These are phyloP conservation scores for Hystrix cristata DNA, from an alignment of 2,113 vertebrate genomes.

Conservation along the genomic window DNA sequence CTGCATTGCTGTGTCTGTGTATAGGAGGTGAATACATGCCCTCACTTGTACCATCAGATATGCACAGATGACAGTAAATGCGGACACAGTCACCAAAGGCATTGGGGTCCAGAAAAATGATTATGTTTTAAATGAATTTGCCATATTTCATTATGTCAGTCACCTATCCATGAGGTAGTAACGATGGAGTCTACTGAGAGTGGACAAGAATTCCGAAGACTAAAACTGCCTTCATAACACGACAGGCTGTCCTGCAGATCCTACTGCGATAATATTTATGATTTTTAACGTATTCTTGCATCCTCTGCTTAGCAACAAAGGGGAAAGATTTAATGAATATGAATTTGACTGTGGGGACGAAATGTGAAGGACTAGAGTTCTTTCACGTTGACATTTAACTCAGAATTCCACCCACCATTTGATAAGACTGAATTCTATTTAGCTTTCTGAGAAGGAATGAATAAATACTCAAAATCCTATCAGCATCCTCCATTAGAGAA, in stretches of 20 bases:
- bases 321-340: constrained; percentile 51
- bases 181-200: background rate
- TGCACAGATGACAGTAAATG: background rate
- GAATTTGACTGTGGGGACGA: constrained; percentile 47
- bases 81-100: background rate
- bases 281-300: constrained; percentile 67
- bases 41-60: background rate
- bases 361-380: constrained; percentile 30
- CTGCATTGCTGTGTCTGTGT: background rate
- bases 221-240: constrained; percentile 20
- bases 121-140: background rate
- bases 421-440: constrained; percentile 50
- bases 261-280: constrained; percentile 54
- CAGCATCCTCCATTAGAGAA: background rate
- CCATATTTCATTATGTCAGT: background rate
- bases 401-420: constrained; percentile 35
- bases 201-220: constrained; percentile 11
- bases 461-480: constrained; percentile 40
- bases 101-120: background rate
- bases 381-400: constrained; percentile 54
- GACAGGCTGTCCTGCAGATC: constrained; percentile 14
- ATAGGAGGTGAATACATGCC: background rate
- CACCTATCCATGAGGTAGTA: background rate
- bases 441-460: constrained; percentile 60
- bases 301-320: constrained; percentile 59